phyloP scores from a whole-genome alignment of 2,113 vertebrate genomes.

The Nannospalax galili region DNA sequence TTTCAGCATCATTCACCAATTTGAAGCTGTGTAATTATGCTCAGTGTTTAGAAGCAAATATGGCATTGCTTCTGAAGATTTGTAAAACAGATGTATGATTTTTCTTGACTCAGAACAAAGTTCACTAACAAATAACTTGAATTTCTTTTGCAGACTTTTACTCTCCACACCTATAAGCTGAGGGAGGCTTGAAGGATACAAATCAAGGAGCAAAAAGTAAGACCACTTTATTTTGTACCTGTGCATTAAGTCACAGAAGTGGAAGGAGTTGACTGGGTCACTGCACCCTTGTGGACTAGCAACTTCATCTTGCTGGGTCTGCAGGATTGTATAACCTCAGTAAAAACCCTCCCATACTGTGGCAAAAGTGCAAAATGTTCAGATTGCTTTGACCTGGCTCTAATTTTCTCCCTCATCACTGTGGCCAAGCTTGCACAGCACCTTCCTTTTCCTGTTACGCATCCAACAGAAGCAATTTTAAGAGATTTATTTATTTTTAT shows the following conservation, averaged over 20 bases:
- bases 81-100: constrained; percentile 60
- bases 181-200: not conserved
- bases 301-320: not conserved
- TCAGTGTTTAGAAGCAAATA: constrained; percentile 69
- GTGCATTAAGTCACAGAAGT: rapidly evolving
- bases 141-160: not conserved
- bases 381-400: not conserved
- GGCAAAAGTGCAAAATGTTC: not conserved
- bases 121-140: constrained; percentile 34
- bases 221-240: not conserved
- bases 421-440: not conserved
- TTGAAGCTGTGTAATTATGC: constrained; percentile 66
- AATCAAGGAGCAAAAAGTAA: not conserved
- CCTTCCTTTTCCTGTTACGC: not conserved
- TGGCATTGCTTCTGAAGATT: constrained; percentile 54
- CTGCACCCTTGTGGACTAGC: rapidly evolving
- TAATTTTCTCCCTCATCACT: not conserved
- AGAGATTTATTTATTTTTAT: too few relatives aligned
- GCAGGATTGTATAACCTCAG: rapidly evolving
- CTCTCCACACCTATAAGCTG: not conserved
- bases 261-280: rapidly evolving
- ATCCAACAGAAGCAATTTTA: too few relatives aligned
- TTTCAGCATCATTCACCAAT: constrained; percentile 69
- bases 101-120: constrained; percentile 57
- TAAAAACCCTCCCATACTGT: rapidly evolving